phyloP scores from a whole-genome alignment of 2,113 vertebrate species.

The Otolemur garnettii region DNA sequence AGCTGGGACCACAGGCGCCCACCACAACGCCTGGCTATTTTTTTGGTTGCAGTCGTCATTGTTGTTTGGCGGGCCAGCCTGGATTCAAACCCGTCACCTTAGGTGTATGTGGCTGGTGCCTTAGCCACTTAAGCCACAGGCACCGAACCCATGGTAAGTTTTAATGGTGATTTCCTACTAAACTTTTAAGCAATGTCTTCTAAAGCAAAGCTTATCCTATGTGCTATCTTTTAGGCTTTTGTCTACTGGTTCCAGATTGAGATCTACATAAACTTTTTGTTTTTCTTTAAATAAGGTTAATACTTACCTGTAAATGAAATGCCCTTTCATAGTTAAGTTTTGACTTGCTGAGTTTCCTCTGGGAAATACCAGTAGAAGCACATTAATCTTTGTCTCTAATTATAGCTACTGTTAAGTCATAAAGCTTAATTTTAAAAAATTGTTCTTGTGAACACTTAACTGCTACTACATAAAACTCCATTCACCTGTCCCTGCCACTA shows the following conservation, averaged over 20 bases:
- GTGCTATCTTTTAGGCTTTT: background rate
- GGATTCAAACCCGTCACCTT: too few relatives aligned
- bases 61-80: too few relatives aligned
- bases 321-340: background rate
- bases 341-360: constrained; percentile 15
- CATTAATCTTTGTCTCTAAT: background rate
- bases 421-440: constrained; percentile 29
- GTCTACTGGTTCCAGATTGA: background rate
- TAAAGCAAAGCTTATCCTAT: background rate
- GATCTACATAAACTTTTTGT: background rate
- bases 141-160: background rate
- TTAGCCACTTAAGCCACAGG: too few relatives aligned
- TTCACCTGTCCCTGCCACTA: background rate
- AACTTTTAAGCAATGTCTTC: background rate
- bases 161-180: constrained; percentile 22
- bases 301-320: background rate
- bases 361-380: background rate
- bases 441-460: constrained; percentile 32
- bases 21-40: too few relatives aligned
- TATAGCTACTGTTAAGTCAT: constrained; percentile 21
- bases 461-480: background rate
- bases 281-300: constrained; percentile 23
- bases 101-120: too few relatives aligned
- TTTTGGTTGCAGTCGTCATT: too few relatives aligned
- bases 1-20: too few relatives aligned